Evolutionary conservation across 2,888 invertebrate species (phyloP).

Genomic region (Eledona agricola): DNA sequence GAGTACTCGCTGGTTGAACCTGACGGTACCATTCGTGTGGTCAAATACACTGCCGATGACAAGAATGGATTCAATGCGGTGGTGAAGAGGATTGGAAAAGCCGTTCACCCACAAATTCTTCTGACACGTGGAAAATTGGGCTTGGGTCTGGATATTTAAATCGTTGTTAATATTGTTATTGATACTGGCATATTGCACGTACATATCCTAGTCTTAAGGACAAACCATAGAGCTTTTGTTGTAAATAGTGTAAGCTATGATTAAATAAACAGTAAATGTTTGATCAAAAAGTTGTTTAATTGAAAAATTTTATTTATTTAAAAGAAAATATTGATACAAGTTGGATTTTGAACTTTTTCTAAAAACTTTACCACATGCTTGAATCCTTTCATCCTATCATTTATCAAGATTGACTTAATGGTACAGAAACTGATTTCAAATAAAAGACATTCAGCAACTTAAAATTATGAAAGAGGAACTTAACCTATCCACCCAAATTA

Average conservation of each 20-base stretch:
- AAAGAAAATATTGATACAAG: no score
- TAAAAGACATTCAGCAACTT: no score
- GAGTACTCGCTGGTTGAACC: conserved; percentile 40
- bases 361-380: no score
- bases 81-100: conserved; percentile 72
- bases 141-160: conserved; percentile 3
- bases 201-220: conserved; percentile 3
- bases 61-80: conserved; percentile 64
- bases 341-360: no score
- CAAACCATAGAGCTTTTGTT: conserved; percentile 8
- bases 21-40: conserved; percentile 49
- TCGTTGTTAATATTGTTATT: neutral
- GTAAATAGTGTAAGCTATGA: conserved; percentile 5
- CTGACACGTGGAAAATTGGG: conserved; percentile 5
- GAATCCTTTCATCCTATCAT: no score
- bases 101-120: conserved; percentile 55
- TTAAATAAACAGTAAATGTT: conserved; percentile 14
- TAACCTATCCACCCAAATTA: no score
- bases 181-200: no score
- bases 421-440: no score
- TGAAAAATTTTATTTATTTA: neutral
- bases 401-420: no score
- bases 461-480: no score
- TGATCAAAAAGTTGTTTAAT: neutral
- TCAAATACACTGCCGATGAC: conserved; percentile 54